phyloP scores from a whole-genome alignment of 1,140 invertebrate species.

The Nasonia vitripennis region DNA sequence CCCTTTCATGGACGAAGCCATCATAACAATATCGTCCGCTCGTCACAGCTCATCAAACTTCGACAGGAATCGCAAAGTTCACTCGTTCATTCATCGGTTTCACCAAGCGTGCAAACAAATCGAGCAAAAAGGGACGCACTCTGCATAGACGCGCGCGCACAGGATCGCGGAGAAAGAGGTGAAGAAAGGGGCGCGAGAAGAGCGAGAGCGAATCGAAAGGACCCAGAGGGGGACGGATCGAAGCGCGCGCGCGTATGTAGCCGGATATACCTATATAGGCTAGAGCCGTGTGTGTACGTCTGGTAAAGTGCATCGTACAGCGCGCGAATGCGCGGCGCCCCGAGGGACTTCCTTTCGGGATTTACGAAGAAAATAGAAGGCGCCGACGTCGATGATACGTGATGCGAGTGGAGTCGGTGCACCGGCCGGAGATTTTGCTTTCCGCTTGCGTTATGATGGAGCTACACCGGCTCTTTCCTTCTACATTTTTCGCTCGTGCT shows the following conservation, averaged over 20 bases:
- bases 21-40: background rate
- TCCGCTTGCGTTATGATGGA: background rate
- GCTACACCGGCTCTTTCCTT: background rate
- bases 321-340: conserved; percentile 7
- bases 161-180: background rate
- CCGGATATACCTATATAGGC: conserved; percentile 20
- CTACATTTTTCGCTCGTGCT: background rate
- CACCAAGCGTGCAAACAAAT: background rate
- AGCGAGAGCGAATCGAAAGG: conserved; percentile 36
- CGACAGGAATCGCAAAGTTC: background rate
- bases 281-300: background rate
- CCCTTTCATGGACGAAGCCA: background rate
- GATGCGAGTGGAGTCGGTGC: background rate
- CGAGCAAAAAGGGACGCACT: too few species aligned
- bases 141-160: too few species aligned
- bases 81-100: background rate
- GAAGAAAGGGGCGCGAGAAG: background rate
- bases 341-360: conserved; percentile 39
- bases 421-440: background rate
- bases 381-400: conserved; percentile 23
- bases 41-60: too few species aligned
- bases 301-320: background rate
- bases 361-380: conserved; percentile 43
- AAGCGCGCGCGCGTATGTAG: conserved; percentile 15
- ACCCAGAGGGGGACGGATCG: conserved; percentile 37